Evolutionary conservation across 2,888 invertebrate species (phyloP), one percentile per base, ranked within the genome.

Genomic region (Drosophila ezoana): DNA sequence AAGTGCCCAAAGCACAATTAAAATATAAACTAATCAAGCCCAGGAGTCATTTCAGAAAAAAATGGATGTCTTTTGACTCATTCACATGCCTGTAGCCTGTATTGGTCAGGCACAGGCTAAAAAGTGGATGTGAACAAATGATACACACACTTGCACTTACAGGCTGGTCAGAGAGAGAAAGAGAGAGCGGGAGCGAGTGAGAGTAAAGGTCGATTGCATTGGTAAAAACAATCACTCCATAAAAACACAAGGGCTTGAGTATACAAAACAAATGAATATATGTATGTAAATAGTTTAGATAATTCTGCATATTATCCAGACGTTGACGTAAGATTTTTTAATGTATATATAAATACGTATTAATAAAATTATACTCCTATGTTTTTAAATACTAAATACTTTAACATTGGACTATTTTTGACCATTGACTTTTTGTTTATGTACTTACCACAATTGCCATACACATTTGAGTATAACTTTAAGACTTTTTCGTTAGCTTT

Each of bases 401-500:
- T 44, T n/a, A 5, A 1, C 2, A 8, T 23, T 13, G 56, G 2
- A 14, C n/a, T n/a, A 11, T 53, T 41, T 33, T 1, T 20, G 10
- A 33, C 20, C 6, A 20, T 41, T 45, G 33, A 28, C 5, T 4
- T 4, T 47, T n/a, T n/a, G 45, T 38, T 56, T 35, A 20, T 60
- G 3, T 4, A 94, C 95, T 95, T 93, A 96, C 96, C 95, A 94
- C 95, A 95, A 95, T 95, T 95, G 95, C 95, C 95, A 96, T 96
- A 95, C 95, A 96, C 96, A 96, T 96, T 95, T 92, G 92, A 90
- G 89, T 90, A 81, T 90, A 87, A 85, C 89, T 90, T 85, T 78
- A 59, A 65, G 78, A 81, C 87, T 87, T 85, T 85, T 81, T 85
- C 66, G 81, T 76, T 72, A 73, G 53, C 83, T 83, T 81, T 75